Conservation (phyloP, 2,888 invertebrate species). For the Gasteruption jaculator region DNA sequence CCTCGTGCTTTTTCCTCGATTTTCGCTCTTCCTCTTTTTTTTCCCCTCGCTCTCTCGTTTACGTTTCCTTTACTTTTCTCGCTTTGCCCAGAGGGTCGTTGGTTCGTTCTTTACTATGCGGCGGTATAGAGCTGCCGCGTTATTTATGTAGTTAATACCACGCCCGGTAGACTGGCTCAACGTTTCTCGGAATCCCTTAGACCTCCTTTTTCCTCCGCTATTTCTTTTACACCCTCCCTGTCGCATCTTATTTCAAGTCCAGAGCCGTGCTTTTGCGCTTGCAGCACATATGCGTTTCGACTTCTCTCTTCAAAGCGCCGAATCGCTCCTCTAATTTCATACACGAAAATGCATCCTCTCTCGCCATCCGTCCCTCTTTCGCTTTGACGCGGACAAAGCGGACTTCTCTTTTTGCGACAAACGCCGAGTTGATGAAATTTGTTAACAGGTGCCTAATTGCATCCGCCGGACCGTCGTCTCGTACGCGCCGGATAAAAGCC, state of each 20-base stretch:
- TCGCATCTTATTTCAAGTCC: too few relatives aligned
- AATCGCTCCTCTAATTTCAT: constrained; percentile 39
- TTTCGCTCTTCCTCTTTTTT: constrained; percentile 19
- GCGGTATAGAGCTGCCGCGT: constrained; percentile 33
- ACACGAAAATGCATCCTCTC: constrained; percentile 27
- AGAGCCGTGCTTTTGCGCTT: too few relatives aligned
- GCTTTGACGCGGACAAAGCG: too few relatives aligned
- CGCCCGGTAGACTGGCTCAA: constrained; percentile 35
- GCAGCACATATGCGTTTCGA: too few relatives aligned
- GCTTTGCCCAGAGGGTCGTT: constrained; percentile 18
- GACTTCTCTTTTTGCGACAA: too few relatives aligned
- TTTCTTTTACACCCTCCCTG: constrained; percentile 13
- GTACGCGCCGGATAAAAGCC: too few relatives aligned
- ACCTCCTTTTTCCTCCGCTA: constrained; percentile 21
- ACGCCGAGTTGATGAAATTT: too few relatives aligned
- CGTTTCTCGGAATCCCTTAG: constrained; percentile 36
- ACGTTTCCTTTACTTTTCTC: constrained; percentile 21
- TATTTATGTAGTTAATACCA: constrained; percentile 44
- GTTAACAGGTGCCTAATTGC: too few relatives aligned
- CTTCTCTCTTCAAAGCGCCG: constrained; percentile 27
- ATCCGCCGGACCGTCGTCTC: too few relatives aligned
- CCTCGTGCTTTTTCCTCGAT: constrained; percentile 20
- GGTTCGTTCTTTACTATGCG: too few relatives aligned
- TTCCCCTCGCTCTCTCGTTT: constrained; percentile 21
- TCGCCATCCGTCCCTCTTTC: too few relatives aligned